These are phyloP conservation scores for Caloenas nicobarica DNA, from an alignment of 2,113 vertebrate genomes.

Conservation along the genomic window DNA sequence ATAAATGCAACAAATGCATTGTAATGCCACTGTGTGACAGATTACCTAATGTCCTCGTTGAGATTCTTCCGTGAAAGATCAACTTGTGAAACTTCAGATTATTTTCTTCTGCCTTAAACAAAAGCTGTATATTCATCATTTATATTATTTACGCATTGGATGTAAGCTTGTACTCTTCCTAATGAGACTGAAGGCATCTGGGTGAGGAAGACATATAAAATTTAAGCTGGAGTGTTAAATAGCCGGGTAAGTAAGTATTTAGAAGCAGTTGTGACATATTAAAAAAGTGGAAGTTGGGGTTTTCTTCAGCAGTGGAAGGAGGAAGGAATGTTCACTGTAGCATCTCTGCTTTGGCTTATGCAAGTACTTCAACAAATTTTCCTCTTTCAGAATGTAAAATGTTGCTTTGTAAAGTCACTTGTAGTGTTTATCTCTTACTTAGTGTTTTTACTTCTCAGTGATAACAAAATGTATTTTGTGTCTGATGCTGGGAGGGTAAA, in stretches of 20 bases:
- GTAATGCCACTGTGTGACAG: neutral
- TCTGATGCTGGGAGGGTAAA: neutral
- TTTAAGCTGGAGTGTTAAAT: neutral
- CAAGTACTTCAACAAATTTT: neutral
- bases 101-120: neutral
- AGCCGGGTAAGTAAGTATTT: neutral
- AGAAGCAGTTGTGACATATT: neutral
- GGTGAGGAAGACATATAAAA: neutral
- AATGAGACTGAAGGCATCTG: neutral
- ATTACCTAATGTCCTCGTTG: neutral
- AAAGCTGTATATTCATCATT: neutral
- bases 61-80: neutral
- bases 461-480: neutral
- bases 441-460: neutral
- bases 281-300: neutral
- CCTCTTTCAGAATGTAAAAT: neutral
- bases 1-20: neutral
- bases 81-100: neutral
- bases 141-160: neutral
- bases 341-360: neutral
- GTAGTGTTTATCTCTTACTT: neutral
- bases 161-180: neutral
- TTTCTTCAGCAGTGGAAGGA: neutral
- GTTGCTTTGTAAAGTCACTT: neutral
- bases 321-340: neutral